phyloP scores from a whole-genome alignment of 1,140 invertebrate genomes.

The Ceratina calcarata region DNA sequence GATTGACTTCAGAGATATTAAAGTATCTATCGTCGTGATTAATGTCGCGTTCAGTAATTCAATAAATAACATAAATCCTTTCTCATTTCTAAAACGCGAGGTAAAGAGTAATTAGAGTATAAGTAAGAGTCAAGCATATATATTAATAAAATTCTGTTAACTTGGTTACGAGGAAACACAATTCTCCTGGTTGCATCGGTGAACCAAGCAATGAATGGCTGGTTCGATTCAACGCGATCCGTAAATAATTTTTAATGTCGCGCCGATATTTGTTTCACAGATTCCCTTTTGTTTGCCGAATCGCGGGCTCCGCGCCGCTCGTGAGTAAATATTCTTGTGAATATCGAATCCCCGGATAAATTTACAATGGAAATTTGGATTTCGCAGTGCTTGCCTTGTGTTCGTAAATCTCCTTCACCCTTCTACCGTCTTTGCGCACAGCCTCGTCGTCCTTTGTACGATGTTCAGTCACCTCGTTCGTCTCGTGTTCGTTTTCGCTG shows the following conservation, averaged over 20 bases:
- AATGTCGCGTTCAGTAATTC: not conserved
- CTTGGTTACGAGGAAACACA: too few relatives aligned
- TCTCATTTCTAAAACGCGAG: too few relatives aligned
- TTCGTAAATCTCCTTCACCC: slow-evolving; percentile 69
- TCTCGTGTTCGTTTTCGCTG: slow-evolving; percentile 37
- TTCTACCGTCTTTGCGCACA: slow-evolving; percentile 32
- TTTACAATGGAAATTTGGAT: slow-evolving; percentile 28
- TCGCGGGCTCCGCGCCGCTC: slow-evolving; percentile 10
- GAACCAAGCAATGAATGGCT: not conserved
- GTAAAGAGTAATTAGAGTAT: too few relatives aligned
- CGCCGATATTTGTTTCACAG: slow-evolving; percentile 43
- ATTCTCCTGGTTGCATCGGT: not conserved
- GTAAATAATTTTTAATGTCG: slow-evolving; percentile 37
- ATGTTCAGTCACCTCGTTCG: not conserved
- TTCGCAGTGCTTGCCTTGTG: slow-evolving; percentile 64
- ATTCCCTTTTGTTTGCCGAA: slow-evolving; percentile 18
- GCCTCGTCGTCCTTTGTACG: slow-evolving; percentile 16
- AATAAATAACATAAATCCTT: too few relatives aligned
- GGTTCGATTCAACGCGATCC: not conserved
- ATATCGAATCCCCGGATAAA: slow-evolving; percentile 24
- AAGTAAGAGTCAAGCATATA: too few relatives aligned
- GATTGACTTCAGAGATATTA: not conserved
- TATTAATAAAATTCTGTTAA: not conserved
- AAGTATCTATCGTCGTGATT: not conserved
- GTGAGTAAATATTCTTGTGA: slow-evolving; percentile 23